phyloP scores from a whole-genome alignment of 2,888 invertebrate genomes.

The Celastrina argiolus region DNA sequence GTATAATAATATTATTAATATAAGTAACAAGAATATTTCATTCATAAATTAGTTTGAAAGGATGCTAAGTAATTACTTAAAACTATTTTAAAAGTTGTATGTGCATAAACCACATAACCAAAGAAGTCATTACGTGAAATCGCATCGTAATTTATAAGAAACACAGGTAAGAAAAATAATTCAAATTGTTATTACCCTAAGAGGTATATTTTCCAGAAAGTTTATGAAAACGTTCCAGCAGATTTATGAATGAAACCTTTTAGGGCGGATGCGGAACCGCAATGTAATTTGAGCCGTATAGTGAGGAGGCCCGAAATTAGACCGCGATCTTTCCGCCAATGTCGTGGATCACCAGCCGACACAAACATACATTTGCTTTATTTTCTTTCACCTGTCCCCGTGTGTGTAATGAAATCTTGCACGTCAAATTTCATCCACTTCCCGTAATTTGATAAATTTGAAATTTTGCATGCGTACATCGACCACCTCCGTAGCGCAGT shows the following conservation, averaged over 20 bases:
- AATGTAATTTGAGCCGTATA: conserved; percentile 71
- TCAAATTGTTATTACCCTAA: conserved; percentile 51
- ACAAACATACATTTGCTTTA: conserved; percentile 73
- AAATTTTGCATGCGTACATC: no score
- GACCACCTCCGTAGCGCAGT: no score
- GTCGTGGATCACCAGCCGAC: conserved; percentile 74
- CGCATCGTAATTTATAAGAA: not conserved
- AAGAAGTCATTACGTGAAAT: conserved; percentile 2
- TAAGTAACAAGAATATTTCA: no score
- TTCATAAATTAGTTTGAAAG: no score
- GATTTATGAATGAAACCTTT: conserved; percentile 78
- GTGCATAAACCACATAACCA: not conserved
- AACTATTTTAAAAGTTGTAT: not conserved
- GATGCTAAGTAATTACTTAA: no score
- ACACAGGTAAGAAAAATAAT: conserved; percentile 28
- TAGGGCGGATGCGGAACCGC: conserved; percentile 66
- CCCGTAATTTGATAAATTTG: no score
- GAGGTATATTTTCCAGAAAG: conserved; percentile 63
- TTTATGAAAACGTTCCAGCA: conserved; percentile 72
- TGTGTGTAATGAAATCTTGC: no score
- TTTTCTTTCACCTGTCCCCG: no score
- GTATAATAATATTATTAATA: no score
- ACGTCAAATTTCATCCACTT: no score
- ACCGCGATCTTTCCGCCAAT: conserved; percentile 73
- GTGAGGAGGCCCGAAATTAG: conserved; percentile 68